These are phyloP conservation scores for Patella pellucida DNA, from an alignment of 2,888 invertebrate species.

Conservation along the genomic window DNA sequence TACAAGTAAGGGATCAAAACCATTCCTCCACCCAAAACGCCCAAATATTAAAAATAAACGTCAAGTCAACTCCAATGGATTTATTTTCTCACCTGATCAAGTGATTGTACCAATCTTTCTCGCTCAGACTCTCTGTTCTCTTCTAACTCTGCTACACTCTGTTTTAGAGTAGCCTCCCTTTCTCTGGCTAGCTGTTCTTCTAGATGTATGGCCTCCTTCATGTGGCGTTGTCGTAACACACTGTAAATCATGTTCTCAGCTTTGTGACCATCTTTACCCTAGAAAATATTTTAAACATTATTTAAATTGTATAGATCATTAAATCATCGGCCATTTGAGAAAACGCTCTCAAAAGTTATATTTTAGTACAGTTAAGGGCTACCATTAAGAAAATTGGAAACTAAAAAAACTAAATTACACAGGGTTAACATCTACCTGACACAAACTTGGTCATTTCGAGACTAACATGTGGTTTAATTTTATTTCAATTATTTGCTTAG, in stretches of 20 bases:
- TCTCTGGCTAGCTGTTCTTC: conserved; percentile 64
- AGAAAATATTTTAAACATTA: conserved; percentile 12
- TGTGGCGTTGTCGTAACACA: conserved; percentile 65
- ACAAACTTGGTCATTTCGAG: no score
- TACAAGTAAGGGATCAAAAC: no score
- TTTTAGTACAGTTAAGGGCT: no score
- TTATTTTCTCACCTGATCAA: conserved; percentile 57
- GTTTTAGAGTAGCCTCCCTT: conserved; percentile 54
- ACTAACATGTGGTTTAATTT: no score
- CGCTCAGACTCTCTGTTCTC: conserved; percentile 54
- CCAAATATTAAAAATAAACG: no score
- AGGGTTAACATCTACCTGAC: no score
- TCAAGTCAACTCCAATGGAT: no score
- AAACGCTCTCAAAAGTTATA: no score
- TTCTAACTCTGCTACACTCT: conserved; percentile 53
- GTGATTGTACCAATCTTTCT: conserved; percentile 55
- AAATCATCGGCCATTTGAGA: not conserved
- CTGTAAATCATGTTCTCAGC: conserved; percentile 67
- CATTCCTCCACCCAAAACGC: no score
- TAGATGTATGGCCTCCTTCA: conserved; percentile 67
- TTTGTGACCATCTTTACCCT: conserved; percentile 60
- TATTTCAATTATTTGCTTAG: no score
- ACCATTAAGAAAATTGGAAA: no score
- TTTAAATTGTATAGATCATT: not conserved
- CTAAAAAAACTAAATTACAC: no score